phyloP scores from a whole-genome alignment of 2,113 vertebrate species.

The Hydropotes inermis region DNA sequence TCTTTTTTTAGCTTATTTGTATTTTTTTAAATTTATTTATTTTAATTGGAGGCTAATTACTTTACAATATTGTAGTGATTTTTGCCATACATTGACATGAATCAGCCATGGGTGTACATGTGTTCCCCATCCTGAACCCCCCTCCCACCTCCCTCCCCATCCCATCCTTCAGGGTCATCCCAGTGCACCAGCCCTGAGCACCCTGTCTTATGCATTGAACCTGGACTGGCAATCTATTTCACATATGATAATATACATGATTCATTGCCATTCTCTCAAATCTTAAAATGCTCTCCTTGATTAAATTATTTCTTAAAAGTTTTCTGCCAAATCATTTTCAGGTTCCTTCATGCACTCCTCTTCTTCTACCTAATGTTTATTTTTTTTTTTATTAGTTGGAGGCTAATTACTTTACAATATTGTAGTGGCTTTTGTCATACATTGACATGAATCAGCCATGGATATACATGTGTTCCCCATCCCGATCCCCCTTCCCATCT shows the following conservation, averaged over 20 bases:
- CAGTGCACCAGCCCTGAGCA: neutral
- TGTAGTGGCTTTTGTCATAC: no score
- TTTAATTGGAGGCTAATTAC: neutral
- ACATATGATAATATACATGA: neutral
- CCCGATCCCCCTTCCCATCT: no score
- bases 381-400: no score
- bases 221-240: neutral
- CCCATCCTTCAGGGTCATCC: neutral
- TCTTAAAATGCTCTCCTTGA: neutral
- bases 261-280: neutral
- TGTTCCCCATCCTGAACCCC: neutral
- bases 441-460: no score
- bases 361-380: neutral
- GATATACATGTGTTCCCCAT: no score
- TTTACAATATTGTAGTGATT: neutral
- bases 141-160: neutral
- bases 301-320: neutral
- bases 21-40: neutral
- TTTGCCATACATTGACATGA: neutral
- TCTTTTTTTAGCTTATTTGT: neutral
- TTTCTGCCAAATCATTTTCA: slow-evolving; percentile 35
- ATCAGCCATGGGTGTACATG: neutral
- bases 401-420: no score
- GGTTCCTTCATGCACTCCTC: neutral
- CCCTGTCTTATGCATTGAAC: neutral